Evolutionary conservation across 2,888 invertebrate genomes (phyloP).

Genomic region (Tipula helvola): DNA sequence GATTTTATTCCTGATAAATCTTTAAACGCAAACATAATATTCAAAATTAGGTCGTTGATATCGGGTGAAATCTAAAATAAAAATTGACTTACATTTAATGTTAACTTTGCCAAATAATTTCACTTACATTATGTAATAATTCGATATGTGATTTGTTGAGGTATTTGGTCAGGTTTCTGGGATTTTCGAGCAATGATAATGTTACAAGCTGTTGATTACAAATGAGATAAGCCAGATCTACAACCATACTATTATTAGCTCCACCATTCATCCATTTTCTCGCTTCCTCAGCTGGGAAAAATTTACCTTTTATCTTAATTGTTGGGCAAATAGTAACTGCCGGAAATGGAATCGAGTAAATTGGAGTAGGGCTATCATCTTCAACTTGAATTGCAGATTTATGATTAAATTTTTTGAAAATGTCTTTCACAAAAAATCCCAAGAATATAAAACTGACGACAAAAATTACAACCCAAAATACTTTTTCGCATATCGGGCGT

Average conservation of each 20-base stretch:
- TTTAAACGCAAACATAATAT: too few species aligned
- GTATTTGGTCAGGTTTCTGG: neutral
- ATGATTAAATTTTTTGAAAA: neutral
- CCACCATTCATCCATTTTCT: neutral
- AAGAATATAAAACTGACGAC: neutral
- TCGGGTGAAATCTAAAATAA: neutral
- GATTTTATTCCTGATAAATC: neutral
- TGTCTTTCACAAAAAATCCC: neutral
- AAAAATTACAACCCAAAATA: neutral
- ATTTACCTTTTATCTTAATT: neutral
- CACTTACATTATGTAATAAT: neutral
- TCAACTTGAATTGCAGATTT: neutral
- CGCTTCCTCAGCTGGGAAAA: neutral
- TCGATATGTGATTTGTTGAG: neutral
- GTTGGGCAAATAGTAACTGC: neutral
- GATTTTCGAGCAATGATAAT: too few species aligned
- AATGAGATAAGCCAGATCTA: neutral
- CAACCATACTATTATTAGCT: neutral
- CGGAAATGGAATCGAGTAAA: neutral
- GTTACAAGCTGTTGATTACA: neutral
- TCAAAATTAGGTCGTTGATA: neutral
- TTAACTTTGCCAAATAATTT: neutral
- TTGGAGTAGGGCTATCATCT: neutral
- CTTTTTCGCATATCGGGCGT: neutral
- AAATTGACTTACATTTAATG: neutral